Conservation (phyloP, 2,888 invertebrate genomes). For the Cryptosula pallasiana region DNA sequence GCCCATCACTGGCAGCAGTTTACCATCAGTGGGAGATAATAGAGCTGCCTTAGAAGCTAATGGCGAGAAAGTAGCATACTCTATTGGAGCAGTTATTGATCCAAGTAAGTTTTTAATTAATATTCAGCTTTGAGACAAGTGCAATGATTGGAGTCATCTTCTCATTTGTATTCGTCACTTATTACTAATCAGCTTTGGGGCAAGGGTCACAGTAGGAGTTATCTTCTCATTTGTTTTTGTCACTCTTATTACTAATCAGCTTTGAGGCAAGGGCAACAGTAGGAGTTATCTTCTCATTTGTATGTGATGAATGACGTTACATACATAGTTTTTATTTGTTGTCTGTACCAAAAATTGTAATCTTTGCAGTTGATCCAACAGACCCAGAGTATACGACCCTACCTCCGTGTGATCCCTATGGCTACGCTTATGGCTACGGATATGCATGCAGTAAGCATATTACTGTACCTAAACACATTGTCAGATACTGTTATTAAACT, state of each 20-base stretch:
- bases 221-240: no score
- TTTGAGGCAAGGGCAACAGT: no score
- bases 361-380: constrained; percentile 12
- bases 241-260: no score
- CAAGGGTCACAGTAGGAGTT: no score
- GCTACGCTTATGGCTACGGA: constrained; percentile 15
- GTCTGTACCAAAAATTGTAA: not conserved
- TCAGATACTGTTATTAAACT: not conserved
- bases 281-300: no score
- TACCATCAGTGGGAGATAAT: constrained; percentile 1
- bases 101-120: constrained; percentile 5
- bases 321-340: no score
- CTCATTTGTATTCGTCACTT: no score
- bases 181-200: no score
- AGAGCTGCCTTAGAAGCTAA: not conserved
- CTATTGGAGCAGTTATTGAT: constrained; percentile 19
- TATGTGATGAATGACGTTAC: no score
- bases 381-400: constrained; percentile 22
- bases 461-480: no score
- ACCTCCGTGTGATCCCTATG: constrained; percentile 17
- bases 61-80: constrained; percentile 2
- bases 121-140: not conserved
- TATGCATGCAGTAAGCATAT: constrained; percentile 17
- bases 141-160: no score
- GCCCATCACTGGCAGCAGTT: not conserved